Conservation (phyloP, 2,797 vertebrate genomes). For the Leptatherina wallacei region DNA sequence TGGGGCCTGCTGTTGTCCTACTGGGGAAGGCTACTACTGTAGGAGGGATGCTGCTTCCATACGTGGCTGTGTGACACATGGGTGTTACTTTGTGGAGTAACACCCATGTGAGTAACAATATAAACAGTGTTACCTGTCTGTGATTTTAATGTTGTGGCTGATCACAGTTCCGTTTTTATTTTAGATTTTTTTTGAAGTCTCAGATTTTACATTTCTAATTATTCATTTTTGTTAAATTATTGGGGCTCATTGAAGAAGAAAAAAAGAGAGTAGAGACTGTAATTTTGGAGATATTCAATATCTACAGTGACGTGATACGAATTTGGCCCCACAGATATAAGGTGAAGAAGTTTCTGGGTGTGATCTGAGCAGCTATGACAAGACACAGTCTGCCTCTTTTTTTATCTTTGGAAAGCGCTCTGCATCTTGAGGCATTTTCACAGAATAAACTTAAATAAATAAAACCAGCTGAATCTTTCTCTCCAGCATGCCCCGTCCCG, state of each 20-base stretch:
- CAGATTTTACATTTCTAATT: not conserved
- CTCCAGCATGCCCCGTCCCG: slow-evolving; percentile 3
- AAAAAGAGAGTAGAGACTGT: not conserved
- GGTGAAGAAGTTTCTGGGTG: slow-evolving; percentile 20
- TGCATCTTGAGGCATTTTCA: slow-evolving; percentile 49
- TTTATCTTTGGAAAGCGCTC: slow-evolving; percentile 32
- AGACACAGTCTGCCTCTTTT: slow-evolving; percentile 26
- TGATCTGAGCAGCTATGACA: slow-evolving; percentile 52
- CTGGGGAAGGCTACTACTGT: not conserved
- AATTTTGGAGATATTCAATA: slow-evolving; percentile 10
- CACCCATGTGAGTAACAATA: not conserved
- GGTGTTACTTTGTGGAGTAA: too few species aligned
- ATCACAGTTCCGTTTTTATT: not conserved
- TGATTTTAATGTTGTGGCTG: not conserved
- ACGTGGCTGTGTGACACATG: not conserved
- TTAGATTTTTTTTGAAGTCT: not conserved
- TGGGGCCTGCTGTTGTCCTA: not conserved
- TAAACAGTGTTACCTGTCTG: not conserved
- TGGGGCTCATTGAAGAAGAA: not conserved
- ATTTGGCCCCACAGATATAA: slow-evolving; percentile 24
- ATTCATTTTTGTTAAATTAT: not conserved
- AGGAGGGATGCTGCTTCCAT: not conserved
- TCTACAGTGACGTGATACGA: slow-evolving; percentile 19
- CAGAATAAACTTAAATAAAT: slow-evolving; percentile 32
- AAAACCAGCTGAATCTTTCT: slow-evolving; percentile 24